phyloP scores from a whole-genome alignment of 2,113 vertebrate genomes.

The Apteryx owenii region DNA sequence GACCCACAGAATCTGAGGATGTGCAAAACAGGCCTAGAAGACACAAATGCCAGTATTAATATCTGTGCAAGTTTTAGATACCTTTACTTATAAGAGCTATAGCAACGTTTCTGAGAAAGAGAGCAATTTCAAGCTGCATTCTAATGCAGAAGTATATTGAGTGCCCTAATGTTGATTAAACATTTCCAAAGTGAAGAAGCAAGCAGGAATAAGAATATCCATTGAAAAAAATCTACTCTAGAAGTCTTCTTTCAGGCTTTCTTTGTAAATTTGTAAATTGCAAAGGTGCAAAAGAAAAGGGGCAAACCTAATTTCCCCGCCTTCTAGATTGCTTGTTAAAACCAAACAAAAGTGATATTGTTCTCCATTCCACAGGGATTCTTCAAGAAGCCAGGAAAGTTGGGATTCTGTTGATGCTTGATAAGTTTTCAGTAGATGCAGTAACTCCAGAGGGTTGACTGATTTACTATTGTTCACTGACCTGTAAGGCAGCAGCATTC shows the following conservation, averaged over 20 bases:
- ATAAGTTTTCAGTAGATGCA: not conserved
- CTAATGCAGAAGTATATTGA: not conserved
- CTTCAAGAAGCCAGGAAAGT: not conserved
- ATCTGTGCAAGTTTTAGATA: not conserved
- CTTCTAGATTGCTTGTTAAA: not conserved
- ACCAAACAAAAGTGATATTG: not conserved
- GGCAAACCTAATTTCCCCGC: not conserved
- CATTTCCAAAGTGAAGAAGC: not conserved
- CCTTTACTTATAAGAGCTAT: not conserved
- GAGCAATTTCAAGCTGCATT: not conserved
- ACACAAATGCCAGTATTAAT: not conserved
- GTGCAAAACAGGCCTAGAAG: accelerated
- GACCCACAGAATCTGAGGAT: not conserved
- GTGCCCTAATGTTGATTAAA: not conserved
- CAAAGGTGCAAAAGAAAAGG: not conserved
- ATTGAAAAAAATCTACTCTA: not conserved
- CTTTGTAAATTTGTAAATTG: not conserved
- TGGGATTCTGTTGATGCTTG: not conserved
- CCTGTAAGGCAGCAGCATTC: conserved; percentile 4
- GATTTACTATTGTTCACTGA: conserved; percentile 45
- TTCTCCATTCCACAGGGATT: not conserved
- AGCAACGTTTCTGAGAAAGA: not conserved
- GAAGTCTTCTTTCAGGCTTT: not conserved
- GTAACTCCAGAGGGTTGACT: conserved; percentile 15
- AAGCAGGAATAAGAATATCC: not conserved